A percentile compares a stretch with the other conserved stretches of the same genome.
These are phyloP conservation scores for Corynorhinus townsendii DNA, from an alignment of 2,113 vertebrate species.

Conservation along the genomic window DNA sequence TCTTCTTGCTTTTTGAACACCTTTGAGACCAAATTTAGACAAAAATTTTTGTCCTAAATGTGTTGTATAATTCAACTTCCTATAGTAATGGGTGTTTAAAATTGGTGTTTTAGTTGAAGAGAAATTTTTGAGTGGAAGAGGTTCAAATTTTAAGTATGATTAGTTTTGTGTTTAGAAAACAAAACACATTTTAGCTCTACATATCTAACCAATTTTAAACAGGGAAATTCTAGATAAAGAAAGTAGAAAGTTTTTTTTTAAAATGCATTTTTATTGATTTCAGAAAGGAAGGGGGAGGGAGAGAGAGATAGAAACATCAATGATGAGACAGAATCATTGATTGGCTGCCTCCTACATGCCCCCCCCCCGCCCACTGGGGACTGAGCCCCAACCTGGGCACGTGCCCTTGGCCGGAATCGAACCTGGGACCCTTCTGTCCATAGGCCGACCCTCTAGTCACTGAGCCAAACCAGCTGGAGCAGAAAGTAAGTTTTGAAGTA, in stretches of 20 bases:
- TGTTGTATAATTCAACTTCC: neutral
- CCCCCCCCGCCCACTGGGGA: too few species aligned
- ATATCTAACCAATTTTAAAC: conserved; percentile 18
- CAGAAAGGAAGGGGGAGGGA: too few species aligned
- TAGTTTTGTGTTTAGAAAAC: conserved; percentile 38
- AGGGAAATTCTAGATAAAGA: conserved; percentile 29
- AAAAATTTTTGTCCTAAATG: conserved; percentile 19
- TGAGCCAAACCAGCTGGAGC: too few species aligned
- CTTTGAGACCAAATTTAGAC: conserved; percentile 1
- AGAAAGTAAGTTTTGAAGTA: neutral
- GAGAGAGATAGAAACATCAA: too few species aligned
- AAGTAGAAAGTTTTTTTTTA: neutral
- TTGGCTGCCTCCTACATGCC: too few species aligned
- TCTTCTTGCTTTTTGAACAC: neutral
- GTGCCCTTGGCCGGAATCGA: too few species aligned
- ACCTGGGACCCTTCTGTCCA: too few species aligned
- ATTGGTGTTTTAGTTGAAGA: conserved; percentile 1
- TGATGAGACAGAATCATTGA: too few species aligned
- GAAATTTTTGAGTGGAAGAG: neutral
- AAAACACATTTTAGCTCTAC: conserved; percentile 8
- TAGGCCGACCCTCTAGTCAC: too few species aligned
- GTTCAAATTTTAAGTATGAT: conserved; percentile 35
- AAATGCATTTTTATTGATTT: too few species aligned
- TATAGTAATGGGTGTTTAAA: neutral
- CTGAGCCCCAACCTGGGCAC: too few species aligned